A percentile compares a stretch with the other conserved stretches of the same genome.
Conservation (phyloP, 2,888 invertebrate genomes). For the Chorisops tibialis region DNA sequence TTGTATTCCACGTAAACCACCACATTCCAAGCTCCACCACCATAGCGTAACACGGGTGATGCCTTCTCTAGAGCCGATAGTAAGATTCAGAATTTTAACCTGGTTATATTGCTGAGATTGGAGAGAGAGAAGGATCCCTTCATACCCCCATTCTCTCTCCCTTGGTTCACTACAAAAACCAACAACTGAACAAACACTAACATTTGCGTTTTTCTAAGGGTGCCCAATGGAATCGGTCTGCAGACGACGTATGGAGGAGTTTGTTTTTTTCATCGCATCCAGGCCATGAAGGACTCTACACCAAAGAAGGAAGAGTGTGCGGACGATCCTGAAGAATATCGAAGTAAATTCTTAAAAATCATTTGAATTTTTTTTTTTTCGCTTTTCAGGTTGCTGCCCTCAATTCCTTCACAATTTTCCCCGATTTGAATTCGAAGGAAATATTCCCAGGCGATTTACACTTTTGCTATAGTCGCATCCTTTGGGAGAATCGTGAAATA, state of each 20-base stretch:
- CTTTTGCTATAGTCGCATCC: constrained; percentile 4
- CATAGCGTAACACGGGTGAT: no score
- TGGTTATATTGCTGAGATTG: neutral
- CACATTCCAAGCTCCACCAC: no score
- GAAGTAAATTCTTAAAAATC: constrained; percentile 24
- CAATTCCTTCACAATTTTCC: constrained; percentile 5
- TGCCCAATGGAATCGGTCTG: constrained; percentile 10
- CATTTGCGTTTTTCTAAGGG: neutral
- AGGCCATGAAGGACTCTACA: no score
- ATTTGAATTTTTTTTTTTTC: constrained; percentile 23
- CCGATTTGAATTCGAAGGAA: constrained; percentile 17
- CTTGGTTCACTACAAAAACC: neutral
- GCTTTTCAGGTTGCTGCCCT: neutral
- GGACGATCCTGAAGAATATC: neutral
- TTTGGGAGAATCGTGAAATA: no score
- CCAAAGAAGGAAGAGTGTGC: no score
- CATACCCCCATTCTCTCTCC: no score
- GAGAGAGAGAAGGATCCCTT: neutral
- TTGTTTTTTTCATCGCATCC: no score
- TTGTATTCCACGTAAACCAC: no score
- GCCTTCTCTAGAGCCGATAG: no score
- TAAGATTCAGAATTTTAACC: no score
- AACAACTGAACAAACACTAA: constrained; percentile 27
- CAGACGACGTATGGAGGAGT: neutral
- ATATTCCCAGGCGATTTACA: constrained; percentile 31